Percentiles rank a stretch among this genome's conserved stretches.
Evolutionary conservation across 2,888 invertebrate species (phyloP).

Genomic region (Hydroisotoma schaefferi): DNA sequence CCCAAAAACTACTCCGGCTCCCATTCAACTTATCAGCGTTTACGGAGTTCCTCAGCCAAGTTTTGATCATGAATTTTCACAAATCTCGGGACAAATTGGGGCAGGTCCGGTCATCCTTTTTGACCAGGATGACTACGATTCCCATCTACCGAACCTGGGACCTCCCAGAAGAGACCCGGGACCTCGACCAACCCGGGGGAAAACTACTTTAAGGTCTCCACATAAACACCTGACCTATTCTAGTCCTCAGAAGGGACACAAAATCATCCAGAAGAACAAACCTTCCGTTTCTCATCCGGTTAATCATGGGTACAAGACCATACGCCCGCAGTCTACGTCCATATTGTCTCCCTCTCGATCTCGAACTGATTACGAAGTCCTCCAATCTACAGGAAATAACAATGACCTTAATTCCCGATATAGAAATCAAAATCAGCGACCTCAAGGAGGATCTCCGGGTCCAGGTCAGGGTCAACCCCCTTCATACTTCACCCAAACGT

Average conservation of each 20-base stretch:
- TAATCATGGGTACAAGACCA: background rate
- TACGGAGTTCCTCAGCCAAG: conserved; percentile 27
- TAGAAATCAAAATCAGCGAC: background rate
- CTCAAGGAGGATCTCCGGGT: background rate
- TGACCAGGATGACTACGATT: conserved; percentile 33
- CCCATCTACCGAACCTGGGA: conserved; percentile 6
- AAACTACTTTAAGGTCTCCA: conserved; percentile 1
- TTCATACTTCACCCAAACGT: background rate
- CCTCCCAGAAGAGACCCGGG: background rate
- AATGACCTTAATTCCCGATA: conserved; percentile 16
- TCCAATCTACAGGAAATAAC: conserved; percentile 8
- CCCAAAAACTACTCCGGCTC: background rate
- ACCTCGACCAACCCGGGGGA: background rate
- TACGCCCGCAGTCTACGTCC: background rate
- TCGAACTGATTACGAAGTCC: background rate
- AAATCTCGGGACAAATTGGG: conserved; percentile 23
- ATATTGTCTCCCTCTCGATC: background rate
- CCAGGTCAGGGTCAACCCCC: background rate
- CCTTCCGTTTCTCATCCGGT: conserved; percentile 17
- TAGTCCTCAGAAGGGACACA: too few relatives aligned
- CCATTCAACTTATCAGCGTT: conserved; percentile 25
- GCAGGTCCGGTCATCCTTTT: conserved; percentile 10
- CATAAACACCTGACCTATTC: too few relatives aligned
- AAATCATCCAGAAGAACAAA: too few relatives aligned
- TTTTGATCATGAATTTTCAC: conserved; percentile 28